Evolutionary conservation across 2,797 vertebrate genomes (phyloP).

Genomic region (Poecilia wingei): DNA sequence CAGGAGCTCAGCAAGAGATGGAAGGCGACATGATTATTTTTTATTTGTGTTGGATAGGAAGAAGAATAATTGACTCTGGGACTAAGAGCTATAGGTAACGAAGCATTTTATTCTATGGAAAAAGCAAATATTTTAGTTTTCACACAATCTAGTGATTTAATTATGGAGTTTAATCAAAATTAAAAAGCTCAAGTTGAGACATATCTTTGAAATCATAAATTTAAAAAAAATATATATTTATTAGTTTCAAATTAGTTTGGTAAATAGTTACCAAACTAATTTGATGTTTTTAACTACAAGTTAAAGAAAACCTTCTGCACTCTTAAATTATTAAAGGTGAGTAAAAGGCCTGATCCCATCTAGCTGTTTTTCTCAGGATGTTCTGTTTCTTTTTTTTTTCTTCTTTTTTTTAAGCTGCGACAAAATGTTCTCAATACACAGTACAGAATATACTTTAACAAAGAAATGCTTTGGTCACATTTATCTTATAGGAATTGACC

Average conservation of each 20-base stretch:
- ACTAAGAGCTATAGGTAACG: neutral
- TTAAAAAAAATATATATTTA: too few relatives aligned
- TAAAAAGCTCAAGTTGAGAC: neutral
- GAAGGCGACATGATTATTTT: neutral
- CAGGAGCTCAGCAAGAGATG: constrained; percentile 6
- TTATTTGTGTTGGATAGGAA: neutral
- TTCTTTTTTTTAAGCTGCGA: neutral
- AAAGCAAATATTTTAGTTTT: neutral
- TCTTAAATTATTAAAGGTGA: too few relatives aligned
- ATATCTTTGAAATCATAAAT: neutral
- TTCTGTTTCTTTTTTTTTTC: neutral
- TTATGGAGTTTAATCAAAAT: constrained; percentile 6
- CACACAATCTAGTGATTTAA: neutral
- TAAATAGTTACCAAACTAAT: neutral
- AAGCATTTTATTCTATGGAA: neutral
- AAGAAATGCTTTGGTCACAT: neutral
- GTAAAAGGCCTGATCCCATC: neutral
- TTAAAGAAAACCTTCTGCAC: neutral
- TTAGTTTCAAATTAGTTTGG: neutral
- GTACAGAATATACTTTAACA: neutral
- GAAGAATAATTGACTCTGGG: neutral
- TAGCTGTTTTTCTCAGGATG: neutral
- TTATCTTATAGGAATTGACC: neutral
- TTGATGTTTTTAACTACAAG: neutral
- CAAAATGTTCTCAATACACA: too few relatives aligned